These are phyloP conservation scores for Chaetodon auriga DNA, from an alignment of 2,113 vertebrate species.

Conservation along the genomic window DNA sequence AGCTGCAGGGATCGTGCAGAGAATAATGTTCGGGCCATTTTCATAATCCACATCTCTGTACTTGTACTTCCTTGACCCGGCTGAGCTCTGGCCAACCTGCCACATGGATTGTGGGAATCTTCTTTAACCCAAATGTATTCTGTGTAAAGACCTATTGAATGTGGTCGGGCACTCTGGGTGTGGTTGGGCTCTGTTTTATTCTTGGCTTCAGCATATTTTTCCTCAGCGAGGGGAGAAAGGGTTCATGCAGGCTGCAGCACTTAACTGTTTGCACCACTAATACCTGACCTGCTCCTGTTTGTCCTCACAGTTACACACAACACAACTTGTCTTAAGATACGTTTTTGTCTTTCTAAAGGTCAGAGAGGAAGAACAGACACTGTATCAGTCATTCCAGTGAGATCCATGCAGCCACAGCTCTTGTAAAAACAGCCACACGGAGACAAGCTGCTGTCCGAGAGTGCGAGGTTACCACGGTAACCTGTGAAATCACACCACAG, in stretches of 20 bases:
- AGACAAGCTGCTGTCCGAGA: conserved; percentile 48
- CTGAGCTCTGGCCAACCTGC: conserved; percentile 34
- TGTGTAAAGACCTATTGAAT: conserved; percentile 39
- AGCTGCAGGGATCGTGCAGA: conserved; percentile 17
- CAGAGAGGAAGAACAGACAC: conserved; percentile 5
- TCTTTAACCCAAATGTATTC: conserved; percentile 34
- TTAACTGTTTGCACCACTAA: not conserved
- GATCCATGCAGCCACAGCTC: not conserved
- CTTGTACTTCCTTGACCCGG: conserved; percentile 2
- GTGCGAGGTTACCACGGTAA: conserved; percentile 45
- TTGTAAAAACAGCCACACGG: conserved; percentile 14
- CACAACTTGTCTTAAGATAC: not conserved
- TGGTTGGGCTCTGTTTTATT: conserved; percentile 46
- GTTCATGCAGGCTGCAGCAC: conserved; percentile 41
- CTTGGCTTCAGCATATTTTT: conserved; percentile 40
- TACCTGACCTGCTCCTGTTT: not conserved
- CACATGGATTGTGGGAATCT: conserved; percentile 52
- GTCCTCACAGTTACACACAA: not conserved
- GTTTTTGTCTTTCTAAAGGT: not conserved
- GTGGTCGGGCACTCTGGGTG: conserved; percentile 44
- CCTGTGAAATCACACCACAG: conserved; percentile 48
- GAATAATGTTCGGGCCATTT: conserved; percentile 32
- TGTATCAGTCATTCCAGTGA: not conserved
- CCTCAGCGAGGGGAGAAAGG: conserved; percentile 10
- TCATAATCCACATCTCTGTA: conserved; percentile 41